Evolutionary conservation across 2,888 invertebrate species (phyloP), one percentile per base, ranked within the genome.

Genomic region (Mimachlamys varia): DNA sequence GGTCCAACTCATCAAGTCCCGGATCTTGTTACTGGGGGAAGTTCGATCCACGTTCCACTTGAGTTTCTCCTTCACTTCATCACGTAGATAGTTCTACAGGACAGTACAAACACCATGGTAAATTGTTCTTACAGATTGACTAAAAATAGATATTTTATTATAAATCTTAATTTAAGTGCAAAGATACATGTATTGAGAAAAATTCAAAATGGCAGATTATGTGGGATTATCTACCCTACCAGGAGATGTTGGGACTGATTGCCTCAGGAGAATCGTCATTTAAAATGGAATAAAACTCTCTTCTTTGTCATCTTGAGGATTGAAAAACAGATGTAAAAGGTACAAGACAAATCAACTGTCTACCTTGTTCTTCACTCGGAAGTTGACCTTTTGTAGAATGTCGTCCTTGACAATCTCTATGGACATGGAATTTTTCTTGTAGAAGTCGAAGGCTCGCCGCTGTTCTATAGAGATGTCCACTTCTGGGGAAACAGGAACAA

Each of bases 1-100:
- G 88, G 96, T 96, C 97, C 97, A 97, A 90, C 93, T 94, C 96
- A 97, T 96, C n/a, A 97, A 94, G 93, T 96, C 96, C 0, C 96
- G 94, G 91, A 97, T 96, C 94, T 96, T 97, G 94, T 96, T 96
- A 94, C 96, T 96, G 53, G 96, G 96, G 0, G 96, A 96, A 27
- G 96, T 95, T 17, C 97, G 92, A 92, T 97, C 96, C 27, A 97
- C 96, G 90, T 94, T 96, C 97, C 97, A 97, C 89, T 96, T 97
- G 62, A 97, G 90, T 91, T 96, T 96, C 91, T 97, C 97, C 91
- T 96, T 96, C 33, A 97, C 96, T 90, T 96, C 96, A 58, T 97
- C 96, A 38, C 97, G 92, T 27, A 97, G 93, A 19, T 96, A 95
- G 91, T 96, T 96, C 96, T 96, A 92, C 3, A 91, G 62, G 15